A percentile compares a stretch with the other conserved stretches of the same genome.
phyloP scores from a whole-genome alignment of 2,113 vertebrate species.

The Climacteris rufus region DNA sequence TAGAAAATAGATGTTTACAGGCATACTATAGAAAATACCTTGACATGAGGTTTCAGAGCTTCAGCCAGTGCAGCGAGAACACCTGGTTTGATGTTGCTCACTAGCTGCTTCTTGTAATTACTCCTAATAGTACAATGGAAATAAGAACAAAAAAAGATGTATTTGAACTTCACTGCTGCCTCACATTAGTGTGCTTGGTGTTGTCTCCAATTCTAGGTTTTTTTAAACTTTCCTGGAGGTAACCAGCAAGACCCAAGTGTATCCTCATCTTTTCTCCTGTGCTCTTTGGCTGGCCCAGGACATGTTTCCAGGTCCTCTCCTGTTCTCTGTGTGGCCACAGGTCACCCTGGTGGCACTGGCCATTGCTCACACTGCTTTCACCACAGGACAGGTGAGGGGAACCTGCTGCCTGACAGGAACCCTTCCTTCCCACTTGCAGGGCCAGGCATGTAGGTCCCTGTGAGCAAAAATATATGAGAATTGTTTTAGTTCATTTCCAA shows the following conservation, averaged over 20 bases:
- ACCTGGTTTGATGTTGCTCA: background rate
- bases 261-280: background rate
- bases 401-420: background rate
- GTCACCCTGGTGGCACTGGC: fast-evolving
- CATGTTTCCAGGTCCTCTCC: background rate
- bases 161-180: background rate
- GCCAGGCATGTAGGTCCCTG: background rate
- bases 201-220: background rate
- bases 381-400: background rate
- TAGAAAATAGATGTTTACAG: background rate
- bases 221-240: background rate
- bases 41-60: background rate
- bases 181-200: fast-evolving
- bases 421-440: fast-evolving
- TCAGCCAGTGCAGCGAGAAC: background rate
- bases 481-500: background rate
- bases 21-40: background rate
- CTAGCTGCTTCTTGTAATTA: background rate
- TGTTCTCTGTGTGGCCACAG: background rate
- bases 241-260: background rate
- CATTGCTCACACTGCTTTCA: background rate
- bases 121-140: background rate
- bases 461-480: background rate
- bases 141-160: background rate
- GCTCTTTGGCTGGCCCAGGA: background rate